Base-by-base conservation (phyloP, 2,113 vertebrate species). In the Cololabis saira region DNA sequence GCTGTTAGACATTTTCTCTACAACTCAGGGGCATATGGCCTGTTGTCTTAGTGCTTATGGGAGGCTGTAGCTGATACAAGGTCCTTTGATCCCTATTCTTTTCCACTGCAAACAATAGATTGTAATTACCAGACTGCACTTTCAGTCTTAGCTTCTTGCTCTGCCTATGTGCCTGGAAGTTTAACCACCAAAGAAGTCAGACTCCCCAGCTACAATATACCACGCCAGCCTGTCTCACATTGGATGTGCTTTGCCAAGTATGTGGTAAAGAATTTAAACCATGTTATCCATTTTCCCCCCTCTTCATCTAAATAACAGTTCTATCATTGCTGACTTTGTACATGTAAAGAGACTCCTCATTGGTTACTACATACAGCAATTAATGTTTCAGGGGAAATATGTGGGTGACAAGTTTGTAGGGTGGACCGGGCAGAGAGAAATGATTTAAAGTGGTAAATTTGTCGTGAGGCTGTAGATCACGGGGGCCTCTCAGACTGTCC, bases 391-490 rank as follows among this genome's bases (percentile, higher is more conserved):
- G 33, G 17, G 48, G 30, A 37, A 55, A 48, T 54, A 48, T 19
- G 53, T 9, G 16, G 44, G 19, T 50, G 41, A 76, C 22, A 62
- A 60, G 62, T 67, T 60, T 55, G 42, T n/a, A 53, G 65, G 65
- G 33, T 54, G 11, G 51, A 43, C 45, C 47, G 0, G 13, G 40
- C 67, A 74, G 58, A 11, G 63, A 15, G 64, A 69, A 57, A 54
- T 91, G 88, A 92, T 92, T 92, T 90, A 91, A 80, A 74, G 67
- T 60, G 61, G 5, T 65, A 54, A 86, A 89, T 89, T 90, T 92
- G 82, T 80, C n/a, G 52, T 63, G 63, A 76, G 59, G 52, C 76
- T 64, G 71, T 86, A 90, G 76, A 88, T 91, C 88, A 89, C 56
- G 42, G 53, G 52, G 67, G 69, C 70, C 67, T 81, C 76, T 71